Conservation (phyloP, 2,888 invertebrate species). For the Tetranychus truncatus region DNA sequence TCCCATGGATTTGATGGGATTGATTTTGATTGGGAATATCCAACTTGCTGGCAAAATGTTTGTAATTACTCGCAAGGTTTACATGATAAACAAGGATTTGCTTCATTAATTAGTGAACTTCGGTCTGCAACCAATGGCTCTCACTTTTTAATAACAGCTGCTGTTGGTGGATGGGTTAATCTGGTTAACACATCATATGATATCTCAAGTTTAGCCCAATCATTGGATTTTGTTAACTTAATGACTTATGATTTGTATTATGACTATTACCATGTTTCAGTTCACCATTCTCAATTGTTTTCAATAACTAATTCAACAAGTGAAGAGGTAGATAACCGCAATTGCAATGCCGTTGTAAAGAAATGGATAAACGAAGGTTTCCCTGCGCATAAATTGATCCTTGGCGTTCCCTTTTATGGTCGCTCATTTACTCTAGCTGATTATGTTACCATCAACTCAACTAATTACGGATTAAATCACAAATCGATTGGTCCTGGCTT, state of each 20-base stretch:
- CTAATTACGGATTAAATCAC: not conserved
- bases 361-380: constrained; percentile 34
- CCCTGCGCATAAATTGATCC: constrained; percentile 32
- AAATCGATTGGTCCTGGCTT: not conserved
- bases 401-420: constrained; percentile 46
- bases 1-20: constrained; percentile 64
- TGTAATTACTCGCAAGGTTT: constrained; percentile 34
- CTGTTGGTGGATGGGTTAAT: constrained; percentile 73
- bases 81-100: constrained; percentile 23
- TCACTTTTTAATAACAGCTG: constrained; percentile 55
- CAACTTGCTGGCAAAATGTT: constrained; percentile 32
- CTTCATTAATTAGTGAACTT: constrained; percentile 18
- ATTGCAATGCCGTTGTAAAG: constrained; percentile 42
- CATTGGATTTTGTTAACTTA: constrained; percentile 71
- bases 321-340: constrained; percentile 36
- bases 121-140: constrained; percentile 36
- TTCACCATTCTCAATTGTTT: constrained; percentile 67
- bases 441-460: not conserved
- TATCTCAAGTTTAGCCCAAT: constrained; percentile 35
- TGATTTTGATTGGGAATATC: constrained; percentile 85
- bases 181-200: constrained; percentile 73
- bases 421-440: constrained; percentile 62
- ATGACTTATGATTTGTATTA: constrained; percentile 83
- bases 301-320: constrained; percentile 46
- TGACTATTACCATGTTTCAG: constrained; percentile 77